Percentiles rank a stretch among this genome's conserved stretches.
Evolutionary conservation across 2,113 vertebrate genomes (phyloP).

Genomic region (Oplegnathus fasciatus): DNA sequence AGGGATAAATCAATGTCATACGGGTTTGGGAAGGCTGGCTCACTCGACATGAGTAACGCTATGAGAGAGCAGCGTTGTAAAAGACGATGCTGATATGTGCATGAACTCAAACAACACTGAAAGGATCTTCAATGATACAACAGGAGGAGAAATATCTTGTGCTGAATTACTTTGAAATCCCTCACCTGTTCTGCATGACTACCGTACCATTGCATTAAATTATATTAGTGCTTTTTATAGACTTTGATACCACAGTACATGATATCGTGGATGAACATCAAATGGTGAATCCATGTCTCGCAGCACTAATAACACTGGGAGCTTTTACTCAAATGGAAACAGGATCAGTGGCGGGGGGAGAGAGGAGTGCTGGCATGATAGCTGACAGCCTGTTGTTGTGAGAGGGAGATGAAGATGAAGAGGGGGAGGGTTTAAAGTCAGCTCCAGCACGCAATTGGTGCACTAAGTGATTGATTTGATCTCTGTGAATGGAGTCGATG

Average conservation of each 20-base stretch:
- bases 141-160: background rate
- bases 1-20: conserved; percentile 68
- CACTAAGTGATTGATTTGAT: conserved; percentile 22
- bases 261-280: background rate
- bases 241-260: background rate
- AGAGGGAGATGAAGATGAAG: conserved; percentile 22
- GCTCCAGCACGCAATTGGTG: background rate
- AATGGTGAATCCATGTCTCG: conserved; percentile 12
- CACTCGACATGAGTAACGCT: conserved; percentile 47
- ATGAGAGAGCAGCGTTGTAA: conserved; percentile 12
- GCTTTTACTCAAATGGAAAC: conserved; percentile 40
- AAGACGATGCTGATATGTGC: conserved; percentile 1
- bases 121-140: background rate
- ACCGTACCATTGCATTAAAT: background rate
- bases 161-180: conserved; percentile 13
- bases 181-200: background rate
- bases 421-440: conserved; percentile 11
- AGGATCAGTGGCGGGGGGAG: background rate
- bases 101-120: conserved; percentile 1
- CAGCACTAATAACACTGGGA: background rate
- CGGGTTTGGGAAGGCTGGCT: conserved; percentile 40
- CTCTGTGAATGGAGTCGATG: background rate
- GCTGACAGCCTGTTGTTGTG: conserved; percentile 15
- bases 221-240: background rate
- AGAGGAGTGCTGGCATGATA: background rate